Conservation (phyloP, 2,888 invertebrate genomes). For the Drosophila aldrichi region DNA sequence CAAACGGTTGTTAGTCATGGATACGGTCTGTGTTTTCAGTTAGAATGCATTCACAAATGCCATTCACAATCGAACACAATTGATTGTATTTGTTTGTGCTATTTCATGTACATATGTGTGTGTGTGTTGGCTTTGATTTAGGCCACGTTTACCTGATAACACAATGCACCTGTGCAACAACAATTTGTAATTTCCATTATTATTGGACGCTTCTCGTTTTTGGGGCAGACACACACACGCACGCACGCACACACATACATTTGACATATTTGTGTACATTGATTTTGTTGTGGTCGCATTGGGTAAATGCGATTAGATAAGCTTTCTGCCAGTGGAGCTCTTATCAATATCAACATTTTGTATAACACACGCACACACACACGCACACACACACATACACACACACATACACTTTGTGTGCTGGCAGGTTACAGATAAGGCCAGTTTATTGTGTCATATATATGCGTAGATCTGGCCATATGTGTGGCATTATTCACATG, state of each 20-base stretch:
- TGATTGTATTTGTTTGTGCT: slow-evolving; percentile 46
- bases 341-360: slow-evolving; percentile 53
- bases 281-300: slow-evolving; percentile 49
- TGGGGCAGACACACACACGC: slow-evolving; percentile 37
- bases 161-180: slow-evolving; percentile 56
- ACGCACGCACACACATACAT: background rate
- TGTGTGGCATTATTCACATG: slow-evolving; percentile 27
- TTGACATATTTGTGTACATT: slow-evolving; percentile 35
- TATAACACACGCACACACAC: slow-evolving; percentile 9
- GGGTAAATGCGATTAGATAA: slow-evolving; percentile 69
- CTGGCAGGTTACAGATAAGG: slow-evolving; percentile 40
- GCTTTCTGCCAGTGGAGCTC: slow-evolving; percentile 51
- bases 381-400: slow-evolving; percentile 10
- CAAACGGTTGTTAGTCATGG: slow-evolving; percentile 22
- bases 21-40: slow-evolving; percentile 22
- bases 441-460: slow-evolving; percentile 36
- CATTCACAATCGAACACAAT: slow-evolving; percentile 15
- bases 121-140: slow-evolving; percentile 60
- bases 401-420: slow-evolving; percentile 7
- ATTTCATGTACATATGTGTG: slow-evolving; percentile 5
- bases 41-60: slow-evolving; percentile 26
- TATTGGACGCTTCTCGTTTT: slow-evolving; percentile 46
- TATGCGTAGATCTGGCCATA: background rate
- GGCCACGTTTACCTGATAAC: slow-evolving; percentile 65
- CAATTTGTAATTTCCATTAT: slow-evolving; percentile 56